Base-by-base conservation (phyloP, 2,797 vertebrate genomes). In the Paratrypauchen microcephalus region DNA sequence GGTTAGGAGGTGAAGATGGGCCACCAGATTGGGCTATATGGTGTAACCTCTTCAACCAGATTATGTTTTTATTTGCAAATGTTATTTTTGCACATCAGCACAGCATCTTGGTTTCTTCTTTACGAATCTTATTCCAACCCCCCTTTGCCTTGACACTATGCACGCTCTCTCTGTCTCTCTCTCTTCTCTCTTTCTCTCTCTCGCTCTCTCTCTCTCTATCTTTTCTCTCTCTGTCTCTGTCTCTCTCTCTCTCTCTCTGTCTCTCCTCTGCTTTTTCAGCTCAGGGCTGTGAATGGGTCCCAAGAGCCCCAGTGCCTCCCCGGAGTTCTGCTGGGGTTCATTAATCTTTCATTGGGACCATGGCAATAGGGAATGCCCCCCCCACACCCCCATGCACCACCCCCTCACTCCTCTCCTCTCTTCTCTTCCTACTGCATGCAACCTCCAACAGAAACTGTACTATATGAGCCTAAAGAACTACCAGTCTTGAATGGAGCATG, bases 341-440 rank as follows among this genome's bases (percentile, higher is more conserved):
- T 94, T 93, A 93, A 93, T 94, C 92, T 93, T 93, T 93, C 92
- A 94, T 93, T 93, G 92, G 91, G 91, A 93, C 91, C 87, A 90
- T 80, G 86, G 91, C 90, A 87, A 87, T 90, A 85, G 84, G 90
- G 87, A 92, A 92, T 85, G 74, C 77, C 72, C 77, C 82, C 82
- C 72, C 21, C 36, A 39, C 39, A 39, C 23, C 9, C 45, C 36
- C 47, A n/a, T 54, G 48, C 2, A 60, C 21, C 3, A 59, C 57
- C 16, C 36, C 45, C 63, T 71, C 76, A 78, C 72, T 65, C 50
- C 6, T 28, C 24, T 62, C 54, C 19, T 19, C 50, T 63, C 19
- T 55, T 58, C 64, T 41, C 75, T 63, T 50, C 57, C 41, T 74
- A 57, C 73, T 62, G 61, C 74, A 30, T 70, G 71, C 66, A 67